These are phyloP conservation scores for Teleopsis dalmanni DNA, from an alignment of 1,140 invertebrate species.

Conservation along the genomic window DNA sequence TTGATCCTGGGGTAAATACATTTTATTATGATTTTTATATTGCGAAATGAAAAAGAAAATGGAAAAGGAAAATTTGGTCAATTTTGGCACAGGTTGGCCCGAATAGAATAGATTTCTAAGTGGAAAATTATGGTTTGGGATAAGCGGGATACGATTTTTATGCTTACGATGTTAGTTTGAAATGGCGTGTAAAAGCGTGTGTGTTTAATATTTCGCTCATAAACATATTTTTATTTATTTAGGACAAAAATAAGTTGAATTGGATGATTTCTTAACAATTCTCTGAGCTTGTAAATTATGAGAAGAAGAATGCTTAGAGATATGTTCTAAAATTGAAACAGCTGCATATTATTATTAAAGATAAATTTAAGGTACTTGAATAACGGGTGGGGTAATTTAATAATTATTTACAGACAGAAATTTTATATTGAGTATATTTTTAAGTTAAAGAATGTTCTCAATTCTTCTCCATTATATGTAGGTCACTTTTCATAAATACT, in stretches of 20 bases:
- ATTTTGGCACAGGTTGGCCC: constrained; percentile 33
- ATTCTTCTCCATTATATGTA: too few relatives aligned
- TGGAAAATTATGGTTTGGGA: constrained; percentile 36
- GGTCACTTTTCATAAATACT: too few relatives aligned
- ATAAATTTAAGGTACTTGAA: constrained; percentile 7
- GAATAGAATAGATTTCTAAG: constrained; percentile 17
- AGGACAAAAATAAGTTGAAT: constrained; percentile 19
- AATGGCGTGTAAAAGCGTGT: neutral
- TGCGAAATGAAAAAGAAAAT: neutral
- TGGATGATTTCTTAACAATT: neutral
- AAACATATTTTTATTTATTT: constrained; percentile 45
- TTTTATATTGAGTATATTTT: too few relatives aligned
- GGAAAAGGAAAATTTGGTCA: constrained; percentile 13
- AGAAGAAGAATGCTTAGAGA: neutral
- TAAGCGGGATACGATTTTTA: neutral
- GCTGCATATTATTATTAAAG: constrained; percentile 15
- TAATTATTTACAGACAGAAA: too few relatives aligned
- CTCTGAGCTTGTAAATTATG: neutral
- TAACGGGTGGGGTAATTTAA: too few relatives aligned
- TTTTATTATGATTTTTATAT: constrained; percentile 42
- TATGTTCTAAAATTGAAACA: constrained; percentile 3
- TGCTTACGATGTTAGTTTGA: neutral
- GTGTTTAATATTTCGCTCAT: constrained; percentile 42
- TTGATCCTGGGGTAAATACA: constrained; percentile 44
- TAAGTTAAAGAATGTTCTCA: too few relatives aligned